These are phyloP conservation scores for Drosophila aldrichi DNA, from an alignment of 2,888 invertebrate species.

Conservation along the genomic window DNA sequence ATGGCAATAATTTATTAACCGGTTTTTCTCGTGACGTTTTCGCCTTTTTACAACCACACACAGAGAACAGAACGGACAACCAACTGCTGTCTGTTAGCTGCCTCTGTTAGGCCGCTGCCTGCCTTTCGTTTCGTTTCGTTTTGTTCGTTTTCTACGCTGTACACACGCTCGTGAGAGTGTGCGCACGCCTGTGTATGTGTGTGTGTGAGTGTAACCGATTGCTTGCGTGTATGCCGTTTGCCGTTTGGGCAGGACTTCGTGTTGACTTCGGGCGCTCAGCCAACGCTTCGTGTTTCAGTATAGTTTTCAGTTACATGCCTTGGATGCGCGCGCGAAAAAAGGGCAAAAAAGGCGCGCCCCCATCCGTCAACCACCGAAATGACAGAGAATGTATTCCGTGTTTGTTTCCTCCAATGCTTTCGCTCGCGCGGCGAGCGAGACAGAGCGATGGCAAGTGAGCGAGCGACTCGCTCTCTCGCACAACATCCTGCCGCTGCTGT, in stretches of 20 bases:
- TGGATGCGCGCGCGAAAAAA: slow-evolving; percentile 65
- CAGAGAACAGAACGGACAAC: slow-evolving; percentile 67
- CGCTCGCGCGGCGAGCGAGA: background rate
- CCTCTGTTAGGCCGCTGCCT: slow-evolving; percentile 49
- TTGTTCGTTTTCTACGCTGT: slow-evolving; percentile 35
- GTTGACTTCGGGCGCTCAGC: slow-evolving; percentile 51
- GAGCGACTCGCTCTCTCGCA: slow-evolving; percentile 10
- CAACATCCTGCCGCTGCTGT: slow-evolving; percentile 26
- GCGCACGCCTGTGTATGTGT: slow-evolving; percentile 8
- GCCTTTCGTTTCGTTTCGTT: slow-evolving; percentile 27
- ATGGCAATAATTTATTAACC: slow-evolving; percentile 83
- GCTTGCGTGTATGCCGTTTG: slow-evolving; percentile 31
- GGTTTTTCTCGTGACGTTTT: slow-evolving; percentile 81
- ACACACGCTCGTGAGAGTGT: slow-evolving; percentile 8
- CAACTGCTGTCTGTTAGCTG: slow-evolving; percentile 64
- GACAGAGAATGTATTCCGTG: slow-evolving; percentile 65
- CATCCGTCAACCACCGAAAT: slow-evolving; percentile 62
- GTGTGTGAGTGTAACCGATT: slow-evolving; percentile 3
- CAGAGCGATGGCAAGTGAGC: slow-evolving; percentile 11
- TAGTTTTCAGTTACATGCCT: slow-evolving; percentile 75
- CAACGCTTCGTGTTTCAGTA: slow-evolving; percentile 44
- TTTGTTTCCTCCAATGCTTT: slow-evolving; percentile 40
- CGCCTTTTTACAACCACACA: slow-evolving; percentile 80
- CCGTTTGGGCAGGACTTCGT: slow-evolving; percentile 71
- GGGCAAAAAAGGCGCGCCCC: slow-evolving; percentile 65